phyloP scores from a whole-genome alignment of 1,140 invertebrate genomes.

The Sminthurinus signatus region DNA sequence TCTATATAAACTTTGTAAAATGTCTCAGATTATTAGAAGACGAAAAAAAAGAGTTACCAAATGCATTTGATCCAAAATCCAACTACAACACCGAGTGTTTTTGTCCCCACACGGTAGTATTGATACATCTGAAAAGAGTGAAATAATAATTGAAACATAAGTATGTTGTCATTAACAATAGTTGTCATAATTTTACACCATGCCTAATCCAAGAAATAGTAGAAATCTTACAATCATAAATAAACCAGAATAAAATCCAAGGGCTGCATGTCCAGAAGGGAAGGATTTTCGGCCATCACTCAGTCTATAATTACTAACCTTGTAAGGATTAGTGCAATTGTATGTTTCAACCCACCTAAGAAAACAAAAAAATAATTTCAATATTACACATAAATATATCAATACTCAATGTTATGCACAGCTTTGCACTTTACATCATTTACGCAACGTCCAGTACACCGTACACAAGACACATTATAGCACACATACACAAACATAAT shows the following conservation, averaged over 20 bases:
- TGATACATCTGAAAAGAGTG: conserved; percentile 31
- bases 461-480: too few relatives aligned
- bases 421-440: too few relatives aligned
- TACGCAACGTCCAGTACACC: too few relatives aligned
- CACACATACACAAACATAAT: not conserved
- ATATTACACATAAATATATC: too few relatives aligned
- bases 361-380: not conserved
- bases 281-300: conserved; percentile 37
- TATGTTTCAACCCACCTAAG: conserved; percentile 37
- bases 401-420: too few relatives aligned
- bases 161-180: too few relatives aligned
- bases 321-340: conserved; percentile 29
- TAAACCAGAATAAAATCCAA: conserved; percentile 30
- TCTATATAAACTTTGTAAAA: too few relatives aligned
- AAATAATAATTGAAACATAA: too few relatives aligned
- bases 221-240: conserved; percentile 33
- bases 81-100: conserved; percentile 21
- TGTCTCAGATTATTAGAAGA: too few relatives aligned
- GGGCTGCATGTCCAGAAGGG: conserved; percentile 36
- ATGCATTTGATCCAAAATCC: conserved; percentile 25
- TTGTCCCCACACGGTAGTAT: conserved; percentile 20
- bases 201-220: too few relatives aligned
- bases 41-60: too few relatives aligned
- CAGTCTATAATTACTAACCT: conserved; percentile 21
- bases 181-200: too few relatives aligned